Conservation (phyloP, 2,797 vertebrate species). For the Acipenser ruthenus region DNA sequence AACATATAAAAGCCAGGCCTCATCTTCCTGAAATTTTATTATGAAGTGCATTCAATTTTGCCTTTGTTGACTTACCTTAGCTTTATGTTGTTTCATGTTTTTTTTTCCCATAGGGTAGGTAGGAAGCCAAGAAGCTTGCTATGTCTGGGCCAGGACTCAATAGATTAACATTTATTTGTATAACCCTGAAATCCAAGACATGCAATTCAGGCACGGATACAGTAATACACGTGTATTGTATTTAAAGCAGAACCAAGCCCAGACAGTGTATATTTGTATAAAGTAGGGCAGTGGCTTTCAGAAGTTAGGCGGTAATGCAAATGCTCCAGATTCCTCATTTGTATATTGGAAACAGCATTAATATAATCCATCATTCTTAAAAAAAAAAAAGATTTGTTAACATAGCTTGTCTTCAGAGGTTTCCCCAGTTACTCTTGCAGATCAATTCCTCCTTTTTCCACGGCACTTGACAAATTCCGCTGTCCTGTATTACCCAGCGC, state of each 20-base stretch:
- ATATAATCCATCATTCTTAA: too few species aligned
- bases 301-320: constrained; percentile 9
- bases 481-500: too few species aligned
- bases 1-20: too few species aligned
- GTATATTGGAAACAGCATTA: constrained; percentile 15
- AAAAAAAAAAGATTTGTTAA: too few species aligned
- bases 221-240: constrained; percentile 7
- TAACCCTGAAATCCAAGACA: constrained; percentile 44
- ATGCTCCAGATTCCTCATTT: constrained; percentile 27
- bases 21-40: too few species aligned
- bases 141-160: constrained; percentile 31
- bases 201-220: constrained; percentile 40
- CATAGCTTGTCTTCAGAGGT: too few species aligned
- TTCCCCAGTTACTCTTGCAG: too few species aligned
- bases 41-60: too few species aligned
- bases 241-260: constrained; percentile 32
- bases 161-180: constrained; percentile 56
- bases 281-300: constrained; percentile 14
- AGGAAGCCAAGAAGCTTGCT: constrained; percentile 44
- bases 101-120: background rate
- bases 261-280: constrained; percentile 45
- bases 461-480: too few species aligned
- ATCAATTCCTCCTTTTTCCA: too few species aligned
- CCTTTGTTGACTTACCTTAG: too few species aligned
- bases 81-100: too few species aligned